phyloP scores from a whole-genome alignment of 2,888 invertebrate genomes.

The Timema cristinae region DNA sequence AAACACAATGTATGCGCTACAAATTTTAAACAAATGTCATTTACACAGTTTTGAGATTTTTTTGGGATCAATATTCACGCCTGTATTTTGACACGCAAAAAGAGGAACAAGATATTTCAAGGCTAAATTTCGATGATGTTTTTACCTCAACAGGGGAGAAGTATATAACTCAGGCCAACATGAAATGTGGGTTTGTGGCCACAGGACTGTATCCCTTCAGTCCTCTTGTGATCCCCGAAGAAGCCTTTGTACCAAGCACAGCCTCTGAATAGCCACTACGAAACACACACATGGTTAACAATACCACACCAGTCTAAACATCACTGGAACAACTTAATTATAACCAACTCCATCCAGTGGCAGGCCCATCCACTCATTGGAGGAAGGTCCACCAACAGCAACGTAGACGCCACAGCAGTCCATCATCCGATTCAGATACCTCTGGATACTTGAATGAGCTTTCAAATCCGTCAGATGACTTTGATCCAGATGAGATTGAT shows the following conservation, averaged over 20 bases:
- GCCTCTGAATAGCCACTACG: not conserved
- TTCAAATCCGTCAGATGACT: no score
- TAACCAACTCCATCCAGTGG: no score
- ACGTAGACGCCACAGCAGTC: no score
- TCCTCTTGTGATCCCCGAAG: not conserved
- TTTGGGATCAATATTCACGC: slow-evolving; percentile 2
- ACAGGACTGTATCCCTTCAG: slow-evolving; percentile 6
- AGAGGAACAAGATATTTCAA: not conserved
- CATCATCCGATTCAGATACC: no score
- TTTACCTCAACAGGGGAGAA: not conserved
- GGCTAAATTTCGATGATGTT: not conserved
- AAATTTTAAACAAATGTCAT: slow-evolving; percentile 2
- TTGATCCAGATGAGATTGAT: no score
- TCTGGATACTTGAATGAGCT: no score
- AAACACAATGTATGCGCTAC: slow-evolving; percentile 1
- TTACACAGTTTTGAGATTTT: slow-evolving; percentile 2
- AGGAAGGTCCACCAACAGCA: no score
- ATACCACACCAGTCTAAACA: no score
- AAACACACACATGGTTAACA: no score
- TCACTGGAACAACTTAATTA: no score
- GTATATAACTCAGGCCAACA: no score
- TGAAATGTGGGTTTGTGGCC: not conserved
- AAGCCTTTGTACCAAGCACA: slow-evolving; percentile 8
- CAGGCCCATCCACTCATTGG: no score
- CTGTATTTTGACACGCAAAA: slow-evolving; percentile 6